phyloP scores from a whole-genome alignment of 2,797 vertebrate species.

The Luscinia megarhynchos region DNA sequence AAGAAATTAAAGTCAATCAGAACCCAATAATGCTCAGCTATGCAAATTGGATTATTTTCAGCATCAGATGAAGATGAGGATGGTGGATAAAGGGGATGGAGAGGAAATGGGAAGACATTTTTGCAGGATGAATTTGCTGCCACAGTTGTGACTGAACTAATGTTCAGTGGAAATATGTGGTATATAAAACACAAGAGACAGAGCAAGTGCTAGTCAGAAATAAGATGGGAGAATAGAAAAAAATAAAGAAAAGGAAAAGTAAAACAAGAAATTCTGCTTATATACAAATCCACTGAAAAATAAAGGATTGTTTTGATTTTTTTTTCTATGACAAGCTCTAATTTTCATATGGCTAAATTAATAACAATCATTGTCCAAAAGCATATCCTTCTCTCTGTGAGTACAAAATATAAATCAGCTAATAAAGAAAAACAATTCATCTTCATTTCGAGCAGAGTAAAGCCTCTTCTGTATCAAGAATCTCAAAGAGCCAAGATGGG shows the following conservation, averaged over 20 bases:
- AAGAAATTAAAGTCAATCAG: neutral
- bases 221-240: fast-evolving
- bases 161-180: neutral
- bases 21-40: neutral
- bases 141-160: neutral
- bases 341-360: neutral
- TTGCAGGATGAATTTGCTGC: neutral
- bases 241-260: neutral
- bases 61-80: neutral
- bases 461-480: neutral
- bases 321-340: neutral
- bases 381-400: neutral
- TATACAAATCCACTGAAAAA: neutral
- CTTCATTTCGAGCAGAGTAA: neutral
- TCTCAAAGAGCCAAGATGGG: neutral
- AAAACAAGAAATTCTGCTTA: neutral
- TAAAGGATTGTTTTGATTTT: neutral
- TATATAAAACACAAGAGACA: neutral
- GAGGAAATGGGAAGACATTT: neutral
- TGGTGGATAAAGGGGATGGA: neutral
- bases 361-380: neutral
- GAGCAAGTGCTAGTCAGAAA: neutral
- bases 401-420: neutral
- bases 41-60: neutral
- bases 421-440: neutral